Percentiles rank a stretch among this genome's conserved stretches.
Evolutionary conservation across 2,888 invertebrate species (phyloP).

Genomic region (Cephus rjabovi): DNA sequence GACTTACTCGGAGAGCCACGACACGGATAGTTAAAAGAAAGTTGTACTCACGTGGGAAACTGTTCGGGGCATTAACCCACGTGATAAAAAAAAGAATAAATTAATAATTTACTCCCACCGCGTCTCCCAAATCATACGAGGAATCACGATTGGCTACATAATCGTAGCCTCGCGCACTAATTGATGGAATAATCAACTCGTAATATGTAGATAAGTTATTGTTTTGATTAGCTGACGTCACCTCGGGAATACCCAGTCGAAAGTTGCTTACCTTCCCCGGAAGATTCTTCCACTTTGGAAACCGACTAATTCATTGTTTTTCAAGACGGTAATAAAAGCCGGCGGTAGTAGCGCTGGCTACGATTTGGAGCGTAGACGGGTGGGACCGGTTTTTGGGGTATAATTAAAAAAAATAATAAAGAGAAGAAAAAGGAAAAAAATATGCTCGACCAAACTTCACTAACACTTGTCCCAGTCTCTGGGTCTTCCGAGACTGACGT

Average conservation of each 20-base stretch:
- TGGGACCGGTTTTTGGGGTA: not conserved
- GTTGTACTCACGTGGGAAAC: not conserved
- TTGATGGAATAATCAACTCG: not conserved
- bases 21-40: not conserved
- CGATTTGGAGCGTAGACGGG: not conserved
- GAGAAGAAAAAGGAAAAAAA: not conserved
- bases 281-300: constrained; percentile 2
- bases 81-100: not conserved
- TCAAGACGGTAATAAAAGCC: not conserved
- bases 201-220: not conserved
- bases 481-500: not conserved
- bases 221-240: constrained; percentile 26
- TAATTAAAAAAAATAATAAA: not conserved
- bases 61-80: not conserved
- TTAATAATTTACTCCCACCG: not conserved
- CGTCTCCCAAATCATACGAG: not conserved
- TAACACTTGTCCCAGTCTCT: not conserved
- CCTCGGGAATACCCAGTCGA: constrained; percentile 47
- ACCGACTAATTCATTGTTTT: constrained; percentile 6
- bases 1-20: not conserved
- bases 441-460: not conserved
- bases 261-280: constrained; percentile 48
- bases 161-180: not conserved
- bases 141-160: not conserved
- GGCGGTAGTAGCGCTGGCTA: not conserved